Evolutionary conservation across 2,797 vertebrate genomes (phyloP), one percentile per base, ranked within the genome.

Genomic region (Melopsittacus undulatus): DNA sequence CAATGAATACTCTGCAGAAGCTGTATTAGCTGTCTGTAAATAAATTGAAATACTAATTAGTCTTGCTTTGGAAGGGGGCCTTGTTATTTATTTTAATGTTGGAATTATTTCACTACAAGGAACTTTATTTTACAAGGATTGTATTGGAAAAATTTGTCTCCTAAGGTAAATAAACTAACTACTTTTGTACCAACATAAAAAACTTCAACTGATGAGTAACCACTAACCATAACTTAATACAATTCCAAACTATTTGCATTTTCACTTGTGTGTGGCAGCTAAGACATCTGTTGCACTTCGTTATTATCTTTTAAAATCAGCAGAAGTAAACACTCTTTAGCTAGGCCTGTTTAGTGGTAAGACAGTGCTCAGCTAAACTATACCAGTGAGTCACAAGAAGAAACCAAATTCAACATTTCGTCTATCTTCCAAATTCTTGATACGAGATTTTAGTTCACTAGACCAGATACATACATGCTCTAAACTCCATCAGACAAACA

Each of bases 231-330:
- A 92, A 89, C 61, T 86, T 88, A 73, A 94, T 76, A 54, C 42
- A 67, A 90, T 94, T 95, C 79, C 29, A 77, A 62, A 84, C 88
- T 79, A 94, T 89, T 94, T 96, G 75, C 24, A 24, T 92, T 95
- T 95, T 90, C 48, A 68, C 43, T 94, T 87, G 80, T 62, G 51
- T 13, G 1, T 81, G 79, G 81, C 82, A 89, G 73, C 42, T 83
- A 75, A 88, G 73, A 79, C 87, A 94, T 92, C 92, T 94, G 85
- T 79, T 82, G 85, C 23, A 79, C 12, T 49, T 63, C 45, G 30
- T 66, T 29, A 32, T 80, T 70, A 27, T 42, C 12, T 89, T 92
- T 77, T 76, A 52, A 66, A 94, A 84, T 80, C 40, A 87, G 24
- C 42, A 76, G 17, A 87, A 76, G 15, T 20, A 67, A 94, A 70